Conservation (phyloP, 2,888 invertebrate genomes). For the Leucophenga montana region DNA sequence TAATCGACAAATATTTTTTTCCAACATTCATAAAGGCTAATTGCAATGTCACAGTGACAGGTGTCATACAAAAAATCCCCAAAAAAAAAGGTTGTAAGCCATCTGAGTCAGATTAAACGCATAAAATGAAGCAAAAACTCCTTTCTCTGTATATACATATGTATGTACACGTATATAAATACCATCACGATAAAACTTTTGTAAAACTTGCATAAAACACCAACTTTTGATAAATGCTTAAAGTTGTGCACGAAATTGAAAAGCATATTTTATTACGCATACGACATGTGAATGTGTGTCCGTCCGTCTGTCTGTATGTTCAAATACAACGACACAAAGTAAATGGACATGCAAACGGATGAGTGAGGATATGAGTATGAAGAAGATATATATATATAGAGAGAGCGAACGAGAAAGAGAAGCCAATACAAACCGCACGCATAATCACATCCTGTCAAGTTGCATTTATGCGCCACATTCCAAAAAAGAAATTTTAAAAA, state of each 20-base stretch:
- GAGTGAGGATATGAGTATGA: neutral
- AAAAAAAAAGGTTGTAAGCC: too few species aligned
- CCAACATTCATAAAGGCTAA: too few species aligned
- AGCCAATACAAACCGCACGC: conserved; percentile 11
- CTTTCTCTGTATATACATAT: neutral
- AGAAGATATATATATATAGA: too few species aligned
- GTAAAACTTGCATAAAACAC: too few species aligned
- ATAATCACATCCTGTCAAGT: conserved; percentile 29
- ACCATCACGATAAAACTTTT: neutral
- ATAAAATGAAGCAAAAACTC: too few species aligned
- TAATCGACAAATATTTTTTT: too few species aligned
- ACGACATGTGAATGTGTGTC: conserved; percentile 12
- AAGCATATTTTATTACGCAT: conserved; percentile 23
- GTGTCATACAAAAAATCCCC: too few species aligned
- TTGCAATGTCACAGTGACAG: too few species aligned
- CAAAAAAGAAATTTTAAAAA: neutral
- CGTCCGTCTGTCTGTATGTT: too few species aligned
- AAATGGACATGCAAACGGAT: neutral
- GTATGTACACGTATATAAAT: neutral
- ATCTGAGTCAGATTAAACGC: too few species aligned
- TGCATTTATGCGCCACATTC: conserved; percentile 9
- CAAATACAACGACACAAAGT: neutral
- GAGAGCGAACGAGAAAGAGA: neutral
- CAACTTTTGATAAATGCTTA: conserved; percentile 17
- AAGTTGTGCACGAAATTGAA: conserved; percentile 24